A percentile compares a stretch with the other conserved stretches of the same genome.
phyloP scores from a whole-genome alignment of 2,113 vertebrate species.

The Lophotis ruficrista region DNA sequence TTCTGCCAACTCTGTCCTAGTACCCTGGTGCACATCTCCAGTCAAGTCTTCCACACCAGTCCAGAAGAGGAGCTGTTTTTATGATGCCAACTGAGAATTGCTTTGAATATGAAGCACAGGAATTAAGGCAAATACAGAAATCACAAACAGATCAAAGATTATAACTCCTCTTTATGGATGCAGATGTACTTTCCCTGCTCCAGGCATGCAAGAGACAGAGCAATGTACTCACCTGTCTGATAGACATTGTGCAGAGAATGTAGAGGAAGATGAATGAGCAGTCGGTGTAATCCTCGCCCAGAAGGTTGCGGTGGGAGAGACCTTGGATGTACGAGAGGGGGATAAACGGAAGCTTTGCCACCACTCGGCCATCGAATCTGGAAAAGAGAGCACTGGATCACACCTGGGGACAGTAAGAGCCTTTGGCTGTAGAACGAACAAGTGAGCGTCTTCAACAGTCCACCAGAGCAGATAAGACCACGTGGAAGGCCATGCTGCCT shows the following conservation, averaged over 20 bases:
- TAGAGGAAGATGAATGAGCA: slow-evolving; percentile 99
- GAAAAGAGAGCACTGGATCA: slow-evolving; percentile 15
- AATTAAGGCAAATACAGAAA: neutral
- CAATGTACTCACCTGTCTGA: slow-evolving; percentile 87
- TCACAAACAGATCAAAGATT: neutral
- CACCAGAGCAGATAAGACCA: neutral
- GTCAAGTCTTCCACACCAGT: neutral
- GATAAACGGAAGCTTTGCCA: slow-evolving; percentile 94
- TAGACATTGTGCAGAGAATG: slow-evolving; percentile 99
- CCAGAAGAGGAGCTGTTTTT: neutral
- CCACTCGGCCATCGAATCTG: slow-evolving; percentile 97
- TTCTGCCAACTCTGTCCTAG: neutral
- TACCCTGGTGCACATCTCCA: neutral
- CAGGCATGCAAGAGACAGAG: neutral
- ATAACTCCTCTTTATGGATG: neutral
- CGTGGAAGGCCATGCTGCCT: neutral
- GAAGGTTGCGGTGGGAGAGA: slow-evolving; percentile 94
- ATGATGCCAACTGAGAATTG: neutral
- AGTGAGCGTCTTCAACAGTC: neutral
- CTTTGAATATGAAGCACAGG: neutral
- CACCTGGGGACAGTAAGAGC: neutral
- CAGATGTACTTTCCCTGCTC: neutral
- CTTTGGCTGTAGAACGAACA: neutral
- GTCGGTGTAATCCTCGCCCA: slow-evolving; percentile 97
- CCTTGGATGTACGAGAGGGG: slow-evolving; percentile 96